Evolutionary conservation across 2,797 vertebrate species (phyloP).

Genomic region (Sus cebifrons): DNA sequence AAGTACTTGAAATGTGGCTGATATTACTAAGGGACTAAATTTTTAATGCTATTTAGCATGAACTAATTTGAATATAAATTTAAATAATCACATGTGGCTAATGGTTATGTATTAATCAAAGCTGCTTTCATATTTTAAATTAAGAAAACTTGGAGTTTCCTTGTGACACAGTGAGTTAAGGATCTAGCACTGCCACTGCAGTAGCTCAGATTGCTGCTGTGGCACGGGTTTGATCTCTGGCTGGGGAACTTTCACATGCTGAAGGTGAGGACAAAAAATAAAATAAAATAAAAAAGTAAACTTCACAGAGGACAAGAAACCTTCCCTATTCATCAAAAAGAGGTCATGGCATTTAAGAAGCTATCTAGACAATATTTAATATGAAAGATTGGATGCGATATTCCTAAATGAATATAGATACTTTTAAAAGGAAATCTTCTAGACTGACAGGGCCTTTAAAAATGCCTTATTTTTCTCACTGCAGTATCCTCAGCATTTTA

Average conservation of each 20-base stretch:
- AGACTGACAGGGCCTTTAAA: background rate
- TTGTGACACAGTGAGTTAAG: too few relatives aligned
- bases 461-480: background rate
- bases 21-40: background rate
- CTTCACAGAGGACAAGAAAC: background rate
- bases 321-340: constrained; percentile 8
- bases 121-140: background rate
- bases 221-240: too few relatives aligned
- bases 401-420: background rate
- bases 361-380: background rate
- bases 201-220: too few relatives aligned
- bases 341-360: background rate
- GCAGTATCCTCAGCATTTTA: background rate
- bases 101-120: background rate
- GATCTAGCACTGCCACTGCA: too few relatives aligned
- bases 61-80: constrained; percentile 54
- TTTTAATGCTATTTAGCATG: constrained; percentile 44
- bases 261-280: too few relatives aligned
- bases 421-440: background rate
- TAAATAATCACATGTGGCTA: background rate
- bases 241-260: too few relatives aligned
- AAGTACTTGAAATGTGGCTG: background rate
- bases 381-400: background rate
- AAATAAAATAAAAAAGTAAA: background rate
- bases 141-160: background rate